phyloP scores from a whole-genome alignment of 2,113 vertebrate genomes.

The Cololabis saira region DNA sequence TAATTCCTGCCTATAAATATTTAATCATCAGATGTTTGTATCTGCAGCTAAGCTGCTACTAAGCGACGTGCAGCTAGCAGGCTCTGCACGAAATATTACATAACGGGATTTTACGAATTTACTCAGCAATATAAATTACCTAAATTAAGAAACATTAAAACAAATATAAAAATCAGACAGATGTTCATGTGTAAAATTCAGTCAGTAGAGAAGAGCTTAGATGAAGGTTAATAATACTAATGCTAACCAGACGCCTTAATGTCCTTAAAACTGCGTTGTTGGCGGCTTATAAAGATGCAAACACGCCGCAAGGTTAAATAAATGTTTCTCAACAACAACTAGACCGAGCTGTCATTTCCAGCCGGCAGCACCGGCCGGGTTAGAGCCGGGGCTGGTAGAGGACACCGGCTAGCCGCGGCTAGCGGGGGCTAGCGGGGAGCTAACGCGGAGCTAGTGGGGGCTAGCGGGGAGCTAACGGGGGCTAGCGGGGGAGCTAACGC shows the following conservation, averaged over 20 bases:
- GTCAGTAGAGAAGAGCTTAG: background rate
- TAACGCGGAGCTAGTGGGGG: too few species aligned
- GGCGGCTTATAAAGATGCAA: background rate
- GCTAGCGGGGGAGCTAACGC: too few species aligned
- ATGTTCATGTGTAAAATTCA: background rate
- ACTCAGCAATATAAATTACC: background rate
- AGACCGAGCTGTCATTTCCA: background rate
- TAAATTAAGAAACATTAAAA: background rate
- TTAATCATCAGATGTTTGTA: too few species aligned
- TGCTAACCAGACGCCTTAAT: constrained; percentile 48
- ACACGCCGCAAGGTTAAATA: background rate
- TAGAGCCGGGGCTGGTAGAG: constrained; percentile 21
- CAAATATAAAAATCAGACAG: background rate
- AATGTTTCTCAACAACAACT: background rate
- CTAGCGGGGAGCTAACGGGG: constrained; percentile 52
- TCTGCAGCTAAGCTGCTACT: too few species aligned
- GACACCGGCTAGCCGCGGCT: constrained; percentile 56
- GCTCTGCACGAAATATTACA: too few species aligned
- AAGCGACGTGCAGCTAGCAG: too few species aligned
- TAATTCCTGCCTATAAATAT: too few species aligned
- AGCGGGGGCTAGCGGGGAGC: too few species aligned
- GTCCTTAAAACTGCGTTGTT: constrained; percentile 28
- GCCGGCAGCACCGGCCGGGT: background rate
- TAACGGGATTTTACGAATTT: too few species aligned
- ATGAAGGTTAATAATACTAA: background rate